These are phyloP conservation scores for Idaea straminata DNA, from an alignment of 2,888 invertebrate genomes.

Conservation along the genomic window DNA sequence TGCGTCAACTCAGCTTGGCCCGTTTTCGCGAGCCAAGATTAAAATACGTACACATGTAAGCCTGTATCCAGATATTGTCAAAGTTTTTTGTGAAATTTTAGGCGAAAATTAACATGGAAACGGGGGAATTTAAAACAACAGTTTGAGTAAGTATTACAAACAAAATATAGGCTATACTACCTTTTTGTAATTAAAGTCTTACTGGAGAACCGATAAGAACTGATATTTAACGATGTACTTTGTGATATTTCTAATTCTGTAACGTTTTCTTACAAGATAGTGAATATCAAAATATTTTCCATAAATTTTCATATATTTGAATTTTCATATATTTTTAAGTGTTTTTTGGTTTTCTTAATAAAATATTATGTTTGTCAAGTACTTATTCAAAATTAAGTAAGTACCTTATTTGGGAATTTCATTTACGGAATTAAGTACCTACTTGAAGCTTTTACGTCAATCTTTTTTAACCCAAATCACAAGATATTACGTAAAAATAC, in stretches of 20 bases:
- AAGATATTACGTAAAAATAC: background rate
- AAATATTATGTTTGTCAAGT: background rate
- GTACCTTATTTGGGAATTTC: background rate
- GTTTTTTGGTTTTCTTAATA: background rate
- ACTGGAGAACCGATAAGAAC: too few relatives aligned
- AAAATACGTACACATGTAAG: conserved; percentile 16
- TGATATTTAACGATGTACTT: too few relatives aligned
- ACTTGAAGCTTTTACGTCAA: background rate
- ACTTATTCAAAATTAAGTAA: background rate
- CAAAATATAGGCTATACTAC: too few relatives aligned
- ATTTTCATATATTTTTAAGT: too few relatives aligned
- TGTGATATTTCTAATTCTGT: too few relatives aligned
- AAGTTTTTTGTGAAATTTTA: background rate
- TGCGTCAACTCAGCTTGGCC: conserved; percentile 11
- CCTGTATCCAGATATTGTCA: background rate
- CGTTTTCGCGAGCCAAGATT: conserved; percentile 24
- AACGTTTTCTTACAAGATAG: too few relatives aligned
- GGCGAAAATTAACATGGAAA: background rate
- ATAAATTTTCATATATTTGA: too few relatives aligned
- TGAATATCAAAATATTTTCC: too few relatives aligned
- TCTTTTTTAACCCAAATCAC: background rate
- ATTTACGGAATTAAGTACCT: background rate
- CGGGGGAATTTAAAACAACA: background rate
- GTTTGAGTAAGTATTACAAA: too few relatives aligned
- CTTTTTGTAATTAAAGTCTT: too few relatives aligned